Evolutionary conservation across 2,797 vertebrate genomes (phyloP).

Genomic region (Clangula hyemalis): DNA sequence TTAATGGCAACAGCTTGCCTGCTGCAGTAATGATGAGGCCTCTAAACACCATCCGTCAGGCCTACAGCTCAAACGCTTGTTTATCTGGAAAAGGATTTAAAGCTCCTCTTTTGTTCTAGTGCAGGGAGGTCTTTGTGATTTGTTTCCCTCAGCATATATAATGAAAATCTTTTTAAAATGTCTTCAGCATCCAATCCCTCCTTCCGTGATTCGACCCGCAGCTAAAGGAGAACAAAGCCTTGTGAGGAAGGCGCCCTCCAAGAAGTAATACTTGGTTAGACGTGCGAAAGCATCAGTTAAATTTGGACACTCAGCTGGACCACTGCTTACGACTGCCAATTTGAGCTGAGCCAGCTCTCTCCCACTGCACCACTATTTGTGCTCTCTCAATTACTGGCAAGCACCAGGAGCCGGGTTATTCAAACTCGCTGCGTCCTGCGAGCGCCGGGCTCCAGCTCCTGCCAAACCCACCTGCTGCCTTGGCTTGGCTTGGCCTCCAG

Average conservation of each 20-base stretch:
- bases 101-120: background rate
- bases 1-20: background rate
- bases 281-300: background rate
- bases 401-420: rapidly evolving
- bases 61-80: background rate
- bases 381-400: background rate
- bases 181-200: slow-evolving; percentile 21
- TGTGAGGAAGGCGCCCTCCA: background rate
- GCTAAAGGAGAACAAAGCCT: background rate
- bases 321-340: background rate
- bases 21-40: background rate
- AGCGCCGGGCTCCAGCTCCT: background rate
- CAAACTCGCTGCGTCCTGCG: rapidly evolving
- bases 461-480: background rate
- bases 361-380: background rate
- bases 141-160: background rate
- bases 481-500: background rate
- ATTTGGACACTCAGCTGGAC: background rate
- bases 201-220: background rate
- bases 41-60: background rate
- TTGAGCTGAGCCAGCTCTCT: background rate
- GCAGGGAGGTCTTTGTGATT: slow-evolving; percentile 31
- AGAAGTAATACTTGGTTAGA: background rate
- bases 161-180: background rate
- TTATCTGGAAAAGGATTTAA: background rate